A percentile compares a stretch with the other conserved stretches of the same genome.
Conservation (phyloP, 2,797 vertebrate genomes). For the Melanotaenia pygmaea region DNA sequence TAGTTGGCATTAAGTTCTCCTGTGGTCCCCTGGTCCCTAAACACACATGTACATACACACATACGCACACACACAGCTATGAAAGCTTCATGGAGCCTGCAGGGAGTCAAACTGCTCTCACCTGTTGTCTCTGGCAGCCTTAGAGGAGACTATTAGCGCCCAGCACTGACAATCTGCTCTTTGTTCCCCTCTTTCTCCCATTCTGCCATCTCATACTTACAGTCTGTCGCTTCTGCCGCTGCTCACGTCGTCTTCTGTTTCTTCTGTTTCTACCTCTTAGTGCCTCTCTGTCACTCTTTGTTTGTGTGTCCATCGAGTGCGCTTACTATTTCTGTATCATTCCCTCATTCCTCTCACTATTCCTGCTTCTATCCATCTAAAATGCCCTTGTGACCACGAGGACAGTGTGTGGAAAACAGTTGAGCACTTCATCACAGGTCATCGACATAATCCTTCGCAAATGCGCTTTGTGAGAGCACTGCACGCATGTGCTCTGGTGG, state of each 20-base stretch:
- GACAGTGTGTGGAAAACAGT: conserved; percentile 76
- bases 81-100: conserved; percentile 79
- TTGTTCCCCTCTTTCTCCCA: conserved; percentile 74
- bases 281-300: conserved; percentile 62
- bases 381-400: conserved; percentile 69
- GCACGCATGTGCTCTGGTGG: conserved; percentile 51
- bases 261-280: conserved; percentile 54
- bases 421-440: conserved; percentile 78
- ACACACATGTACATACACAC: conserved; percentile 31
- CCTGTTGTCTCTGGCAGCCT: conserved; percentile 86
- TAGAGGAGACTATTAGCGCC: conserved; percentile 80
- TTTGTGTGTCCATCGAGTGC: conserved; percentile 50
- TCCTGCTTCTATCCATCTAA: conserved; percentile 50
- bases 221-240: conserved; percentile 69
- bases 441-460: conserved; percentile 75
- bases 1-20: conserved; percentile 74
- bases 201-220: conserved; percentile 69
- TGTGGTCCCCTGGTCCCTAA: conserved; percentile 46
- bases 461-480: conserved; percentile 53
- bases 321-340: conserved; percentile 65
- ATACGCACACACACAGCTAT: conserved; percentile 55
- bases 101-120: conserved; percentile 85
- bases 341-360: conserved; percentile 37
- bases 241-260: conserved; percentile 62
- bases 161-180: conserved; percentile 80